A percentile compares a stretch with the other conserved stretches of the same genome.
phyloP scores from a whole-genome alignment of 2,113 vertebrate genomes.

The Plecotus auritus region DNA sequence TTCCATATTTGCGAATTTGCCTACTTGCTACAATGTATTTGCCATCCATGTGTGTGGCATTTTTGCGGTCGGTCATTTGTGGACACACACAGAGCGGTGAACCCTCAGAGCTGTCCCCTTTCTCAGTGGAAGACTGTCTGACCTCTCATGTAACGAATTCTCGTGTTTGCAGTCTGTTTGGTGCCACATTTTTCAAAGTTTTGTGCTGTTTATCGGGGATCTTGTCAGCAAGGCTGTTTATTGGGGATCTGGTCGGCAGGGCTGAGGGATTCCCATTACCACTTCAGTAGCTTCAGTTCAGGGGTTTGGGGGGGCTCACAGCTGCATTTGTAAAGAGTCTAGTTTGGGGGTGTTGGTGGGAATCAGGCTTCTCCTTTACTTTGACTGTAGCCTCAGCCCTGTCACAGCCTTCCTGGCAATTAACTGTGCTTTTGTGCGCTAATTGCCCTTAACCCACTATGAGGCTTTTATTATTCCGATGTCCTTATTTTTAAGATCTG shows the following conservation, averaged over 20 bases:
- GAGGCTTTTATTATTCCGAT: background rate
- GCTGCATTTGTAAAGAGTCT: background rate
- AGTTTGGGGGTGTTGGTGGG: background rate
- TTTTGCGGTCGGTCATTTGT: background rate
- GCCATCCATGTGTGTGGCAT: background rate
- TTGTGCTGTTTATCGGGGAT: background rate
- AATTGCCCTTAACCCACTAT: background rate
- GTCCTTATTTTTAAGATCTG: background rate
- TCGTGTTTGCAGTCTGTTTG: background rate
- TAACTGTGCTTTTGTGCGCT: slow-evolving; percentile 24
- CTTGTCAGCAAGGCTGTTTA: background rate
- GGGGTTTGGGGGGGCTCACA: background rate
- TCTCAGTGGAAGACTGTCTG: background rate
- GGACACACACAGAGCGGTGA: background rate
- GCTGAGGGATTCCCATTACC: background rate
- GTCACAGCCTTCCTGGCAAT: slow-evolving; percentile 10
- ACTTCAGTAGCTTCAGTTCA: background rate
- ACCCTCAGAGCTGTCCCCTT: background rate
- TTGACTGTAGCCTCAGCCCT: background rate
- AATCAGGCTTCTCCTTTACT: background rate
- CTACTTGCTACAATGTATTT: background rate
- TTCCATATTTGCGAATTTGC: background rate
- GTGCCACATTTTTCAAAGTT: background rate
- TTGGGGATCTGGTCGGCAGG: background rate
- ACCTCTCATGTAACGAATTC: background rate